A percentile compares a stretch with the other conserved stretches of the same genome.
phyloP scores from a whole-genome alignment of 2,888 invertebrate genomes.

The Thecophora atra region DNA sequence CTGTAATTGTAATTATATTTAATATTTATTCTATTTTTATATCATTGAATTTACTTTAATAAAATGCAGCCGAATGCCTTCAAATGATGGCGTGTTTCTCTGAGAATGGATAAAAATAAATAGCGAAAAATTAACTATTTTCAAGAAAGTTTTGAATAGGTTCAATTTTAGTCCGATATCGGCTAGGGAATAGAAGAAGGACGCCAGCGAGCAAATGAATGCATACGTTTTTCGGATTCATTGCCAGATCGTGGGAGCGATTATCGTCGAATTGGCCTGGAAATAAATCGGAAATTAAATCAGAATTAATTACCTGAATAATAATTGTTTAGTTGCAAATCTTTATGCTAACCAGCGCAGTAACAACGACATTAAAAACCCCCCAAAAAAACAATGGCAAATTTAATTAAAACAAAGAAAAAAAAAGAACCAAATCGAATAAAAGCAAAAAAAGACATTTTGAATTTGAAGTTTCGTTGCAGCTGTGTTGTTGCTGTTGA shows the following conservation, averaged over 20 bases:
- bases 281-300: slow-evolving; percentile 44
- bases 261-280: slow-evolving; percentile 7
- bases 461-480: slow-evolving; percentile 17
- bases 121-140: too few relatives aligned
- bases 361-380: slow-evolving; percentile 40
- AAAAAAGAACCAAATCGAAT: slow-evolving; percentile 42
- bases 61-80: too few relatives aligned
- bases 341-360: slow-evolving; percentile 35
- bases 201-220: not conserved
- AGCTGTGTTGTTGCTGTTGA: slow-evolving; percentile 24
- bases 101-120: too few relatives aligned
- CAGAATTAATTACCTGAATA: slow-evolving; percentile 62
- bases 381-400: slow-evolving; percentile 36
- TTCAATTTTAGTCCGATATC: too few relatives aligned
- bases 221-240: not conserved
- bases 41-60: too few relatives aligned
- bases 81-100: too few relatives aligned
- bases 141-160: too few relatives aligned
- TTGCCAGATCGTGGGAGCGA: slow-evolving; percentile 1
- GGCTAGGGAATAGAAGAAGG: too few relatives aligned
- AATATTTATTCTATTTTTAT: too few relatives aligned
- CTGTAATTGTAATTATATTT: too few relatives aligned
- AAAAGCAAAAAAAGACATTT: slow-evolving; percentile 10
- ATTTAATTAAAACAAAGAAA: slow-evolving; percentile 30
- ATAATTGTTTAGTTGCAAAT: slow-evolving; percentile 53